These are phyloP conservation scores for Corythornis madagascariensis DNA, from an alignment of 2,113 vertebrate genomes.

Conservation along the genomic window DNA sequence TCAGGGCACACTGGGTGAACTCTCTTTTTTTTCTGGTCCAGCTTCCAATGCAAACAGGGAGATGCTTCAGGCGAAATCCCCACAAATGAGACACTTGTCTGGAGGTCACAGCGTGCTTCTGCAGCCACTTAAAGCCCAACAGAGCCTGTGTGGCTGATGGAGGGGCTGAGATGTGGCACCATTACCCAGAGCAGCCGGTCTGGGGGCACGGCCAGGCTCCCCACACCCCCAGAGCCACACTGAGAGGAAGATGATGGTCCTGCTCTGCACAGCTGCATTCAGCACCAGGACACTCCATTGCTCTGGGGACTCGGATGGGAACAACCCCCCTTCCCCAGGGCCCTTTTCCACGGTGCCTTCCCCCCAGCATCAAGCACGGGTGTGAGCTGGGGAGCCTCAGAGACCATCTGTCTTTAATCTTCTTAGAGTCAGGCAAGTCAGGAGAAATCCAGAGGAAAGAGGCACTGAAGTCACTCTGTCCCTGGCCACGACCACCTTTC, in stretches of 20 bases:
- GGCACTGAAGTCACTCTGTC: neutral
- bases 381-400: neutral
- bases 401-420: constrained; percentile 64
- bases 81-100: neutral
- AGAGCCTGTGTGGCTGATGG: neutral
- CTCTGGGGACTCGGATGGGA: fast-evolving
- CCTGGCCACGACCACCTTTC: neutral
- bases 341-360: neutral
- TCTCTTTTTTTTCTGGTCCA: neutral
- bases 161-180: fast-evolving
- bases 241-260: neutral
- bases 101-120: fast-evolving
- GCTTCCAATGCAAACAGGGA: neutral
- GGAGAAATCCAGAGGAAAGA: neutral
- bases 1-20: neutral
- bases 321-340: neutral
- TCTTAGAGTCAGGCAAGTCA: constrained; percentile 29
- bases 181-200: fast-evolving
- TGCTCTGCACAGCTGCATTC: neutral
- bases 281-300: neutral
- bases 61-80: neutral
- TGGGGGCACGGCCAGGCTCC: neutral
- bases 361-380: neutral
- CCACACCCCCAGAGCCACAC: fast-evolving
- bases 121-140: fast-evolving